phyloP scores from a whole-genome alignment of 1,140 invertebrate genomes.

The Ostrea denselamellosa region DNA sequence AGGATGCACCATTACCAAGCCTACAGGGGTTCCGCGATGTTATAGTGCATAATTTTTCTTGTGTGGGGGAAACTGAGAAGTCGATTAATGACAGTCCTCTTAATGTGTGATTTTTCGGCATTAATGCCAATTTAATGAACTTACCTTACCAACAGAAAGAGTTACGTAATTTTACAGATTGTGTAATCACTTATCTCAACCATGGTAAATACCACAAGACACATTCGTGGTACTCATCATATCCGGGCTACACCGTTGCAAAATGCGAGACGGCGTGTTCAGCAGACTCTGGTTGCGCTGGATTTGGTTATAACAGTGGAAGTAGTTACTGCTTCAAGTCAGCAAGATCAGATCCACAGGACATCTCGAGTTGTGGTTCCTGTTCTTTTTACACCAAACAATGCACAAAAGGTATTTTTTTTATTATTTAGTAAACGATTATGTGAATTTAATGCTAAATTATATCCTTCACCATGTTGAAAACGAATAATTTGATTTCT shows the following conservation, averaged over 20 bases:
- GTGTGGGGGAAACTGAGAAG: too few relatives aligned
- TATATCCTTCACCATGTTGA: too few relatives aligned
- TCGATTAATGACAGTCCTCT: too few relatives aligned
- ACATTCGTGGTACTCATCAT: not conserved
- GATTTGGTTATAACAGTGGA: not conserved
- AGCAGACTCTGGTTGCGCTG: not conserved
- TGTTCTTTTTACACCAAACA: not conserved
- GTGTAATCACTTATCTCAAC: not conserved
- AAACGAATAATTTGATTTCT: too few relatives aligned
- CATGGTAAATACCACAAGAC: not conserved
- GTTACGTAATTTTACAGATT: not conserved
- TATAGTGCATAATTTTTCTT: too few relatives aligned
- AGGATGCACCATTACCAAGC: too few relatives aligned
- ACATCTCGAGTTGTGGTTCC: not conserved
- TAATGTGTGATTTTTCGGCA: too few relatives aligned
- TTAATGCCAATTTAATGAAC: too few relatives aligned
- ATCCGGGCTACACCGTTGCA: not conserved
- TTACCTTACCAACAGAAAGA: too few relatives aligned
- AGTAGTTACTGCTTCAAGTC: not conserved
- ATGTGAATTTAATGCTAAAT: too few relatives aligned
- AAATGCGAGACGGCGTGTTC: not conserved
- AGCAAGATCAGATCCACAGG: not conserved
- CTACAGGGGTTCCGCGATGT: too few relatives aligned
- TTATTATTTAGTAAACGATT: too few relatives aligned
- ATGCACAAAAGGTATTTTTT: not conserved